phyloP scores from a whole-genome alignment of 2,113 vertebrate genomes.

The Anhinga anhinga region DNA sequence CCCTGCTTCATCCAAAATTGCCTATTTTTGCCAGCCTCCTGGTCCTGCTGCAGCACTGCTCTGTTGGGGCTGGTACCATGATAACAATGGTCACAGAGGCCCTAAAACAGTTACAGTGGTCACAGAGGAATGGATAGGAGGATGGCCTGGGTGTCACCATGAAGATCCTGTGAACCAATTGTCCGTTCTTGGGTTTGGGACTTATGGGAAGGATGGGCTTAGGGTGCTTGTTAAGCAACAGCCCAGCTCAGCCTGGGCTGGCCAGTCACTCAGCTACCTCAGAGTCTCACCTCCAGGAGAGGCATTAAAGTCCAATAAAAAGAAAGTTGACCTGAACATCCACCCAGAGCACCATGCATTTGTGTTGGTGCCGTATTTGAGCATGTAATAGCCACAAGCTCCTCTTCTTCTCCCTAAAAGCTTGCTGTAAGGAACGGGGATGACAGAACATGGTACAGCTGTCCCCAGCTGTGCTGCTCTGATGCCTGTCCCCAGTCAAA shows the following conservation, averaged over 20 bases:
- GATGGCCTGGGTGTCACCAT: neutral
- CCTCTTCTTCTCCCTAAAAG: neutral
- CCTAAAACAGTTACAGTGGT: neutral
- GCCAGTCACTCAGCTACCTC: neutral
- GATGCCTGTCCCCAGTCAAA: fast-evolving
- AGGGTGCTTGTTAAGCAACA: neutral
- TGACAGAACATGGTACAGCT: neutral
- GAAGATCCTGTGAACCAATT: neutral
- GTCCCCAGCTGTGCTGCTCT: neutral
- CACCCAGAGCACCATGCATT: neutral
- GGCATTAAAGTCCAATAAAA: fast-evolving
- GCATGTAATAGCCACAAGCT: neutral
- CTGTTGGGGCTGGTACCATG: neutral
- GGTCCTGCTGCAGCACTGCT: neutral
- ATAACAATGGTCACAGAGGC: neutral
- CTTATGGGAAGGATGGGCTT: neutral
- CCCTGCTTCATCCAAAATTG: neutral
- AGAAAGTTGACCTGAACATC: neutral
- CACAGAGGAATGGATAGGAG: neutral
- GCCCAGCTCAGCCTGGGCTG: neutral
- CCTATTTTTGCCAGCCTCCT: neutral
- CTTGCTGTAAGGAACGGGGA: fast-evolving
- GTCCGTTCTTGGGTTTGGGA: neutral
- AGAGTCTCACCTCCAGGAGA: neutral
- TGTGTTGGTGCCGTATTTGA: neutral